These are phyloP conservation scores for Pipistrellus kuhlii DNA, from an alignment of 2,797 vertebrate species.

Conservation along the genomic window DNA sequence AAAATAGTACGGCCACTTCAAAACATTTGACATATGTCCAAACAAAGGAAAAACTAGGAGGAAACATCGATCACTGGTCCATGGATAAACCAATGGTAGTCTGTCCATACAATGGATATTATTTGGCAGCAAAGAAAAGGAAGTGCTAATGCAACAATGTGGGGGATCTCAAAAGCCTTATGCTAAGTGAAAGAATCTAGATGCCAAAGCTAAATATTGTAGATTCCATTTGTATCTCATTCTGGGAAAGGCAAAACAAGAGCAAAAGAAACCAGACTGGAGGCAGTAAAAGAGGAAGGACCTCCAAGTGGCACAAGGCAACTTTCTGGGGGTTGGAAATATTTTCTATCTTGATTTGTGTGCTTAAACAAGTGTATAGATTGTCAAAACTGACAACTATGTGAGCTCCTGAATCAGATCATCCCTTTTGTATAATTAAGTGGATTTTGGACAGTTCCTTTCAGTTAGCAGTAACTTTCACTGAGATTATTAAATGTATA, in stretches of 20 bases:
- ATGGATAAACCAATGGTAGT: not conserved
- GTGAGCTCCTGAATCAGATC: not conserved
- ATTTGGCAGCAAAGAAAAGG: constrained; percentile 1
- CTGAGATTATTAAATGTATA: constrained; percentile 38
- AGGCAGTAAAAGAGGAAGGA: not conserved
- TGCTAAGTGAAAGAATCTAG: not conserved
- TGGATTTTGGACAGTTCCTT: not conserved
- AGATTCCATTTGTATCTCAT: not conserved
- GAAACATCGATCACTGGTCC: not conserved
- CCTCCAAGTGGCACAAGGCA: not conserved
- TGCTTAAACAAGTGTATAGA: constrained; percentile 6
- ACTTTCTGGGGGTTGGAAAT: not conserved
- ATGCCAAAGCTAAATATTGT: not conserved
- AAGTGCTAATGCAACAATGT: not conserved
- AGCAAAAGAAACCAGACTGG: not conserved
- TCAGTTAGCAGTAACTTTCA: constrained; percentile 41
- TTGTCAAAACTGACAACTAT: not conserved
- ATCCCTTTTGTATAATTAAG: not conserved
- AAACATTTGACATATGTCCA: not conserved
- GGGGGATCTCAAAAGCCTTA: not conserved
- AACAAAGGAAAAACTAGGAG: not conserved
- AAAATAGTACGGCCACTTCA: constrained; percentile 1
- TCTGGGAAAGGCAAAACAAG: not conserved
- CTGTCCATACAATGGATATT: not conserved
- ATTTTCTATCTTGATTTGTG: not conserved